Conservation (phyloP, 2,113 vertebrate species). For the Alaudala cheleensis region DNA sequence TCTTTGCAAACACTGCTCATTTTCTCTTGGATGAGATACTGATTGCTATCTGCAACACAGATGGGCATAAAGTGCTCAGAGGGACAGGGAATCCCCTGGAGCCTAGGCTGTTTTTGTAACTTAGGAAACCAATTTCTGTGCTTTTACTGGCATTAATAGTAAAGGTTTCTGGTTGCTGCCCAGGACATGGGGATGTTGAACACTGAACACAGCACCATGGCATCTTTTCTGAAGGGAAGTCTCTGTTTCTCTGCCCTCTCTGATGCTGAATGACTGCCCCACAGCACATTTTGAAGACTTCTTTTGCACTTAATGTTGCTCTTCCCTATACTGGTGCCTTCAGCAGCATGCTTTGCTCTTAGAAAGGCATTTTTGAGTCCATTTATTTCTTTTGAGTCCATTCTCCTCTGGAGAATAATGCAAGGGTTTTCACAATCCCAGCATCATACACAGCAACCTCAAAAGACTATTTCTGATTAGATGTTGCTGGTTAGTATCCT, state of each 20-base stretch:
- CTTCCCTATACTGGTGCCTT: not conserved
- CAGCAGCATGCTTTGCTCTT: not conserved
- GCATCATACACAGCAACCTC: not conserved
- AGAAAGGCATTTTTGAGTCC: not conserved
- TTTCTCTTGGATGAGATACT: conserved; percentile 31
- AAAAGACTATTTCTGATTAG: not conserved
- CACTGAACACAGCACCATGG: not conserved
- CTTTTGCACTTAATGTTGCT: not conserved
- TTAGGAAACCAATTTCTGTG: not conserved
- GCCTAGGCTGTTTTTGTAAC: not conserved
- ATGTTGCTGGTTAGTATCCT: not conserved
- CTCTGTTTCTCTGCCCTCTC: not conserved
- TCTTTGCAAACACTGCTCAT: not conserved
- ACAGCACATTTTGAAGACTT: not conserved
- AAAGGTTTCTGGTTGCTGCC: not conserved
- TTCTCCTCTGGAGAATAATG: not conserved
- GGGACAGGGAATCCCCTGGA: conserved; percentile 23
- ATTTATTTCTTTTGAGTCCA: not conserved
- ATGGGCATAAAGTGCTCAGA: conserved; percentile 3
- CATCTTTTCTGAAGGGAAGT: not conserved
- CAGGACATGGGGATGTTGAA: not conserved
- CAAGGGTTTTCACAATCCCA: not conserved
- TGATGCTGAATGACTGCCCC: not conserved
- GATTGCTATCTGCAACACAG: conserved; percentile 4
- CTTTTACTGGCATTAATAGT: not conserved